These are phyloP conservation scores for Meriones psammophilus DNA, from an alignment of 2,797 vertebrate species.

Conservation along the genomic window DNA sequence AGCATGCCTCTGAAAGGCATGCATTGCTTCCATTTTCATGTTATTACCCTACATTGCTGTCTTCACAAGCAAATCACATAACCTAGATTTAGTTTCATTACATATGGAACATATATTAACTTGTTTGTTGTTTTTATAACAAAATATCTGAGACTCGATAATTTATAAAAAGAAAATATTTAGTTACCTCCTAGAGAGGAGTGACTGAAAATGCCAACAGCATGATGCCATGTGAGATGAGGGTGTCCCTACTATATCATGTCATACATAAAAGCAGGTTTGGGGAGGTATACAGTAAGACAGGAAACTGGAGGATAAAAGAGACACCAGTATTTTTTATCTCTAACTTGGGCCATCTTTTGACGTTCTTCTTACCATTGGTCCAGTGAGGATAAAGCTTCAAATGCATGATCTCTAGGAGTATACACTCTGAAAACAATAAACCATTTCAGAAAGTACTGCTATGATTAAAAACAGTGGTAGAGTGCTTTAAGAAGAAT, in stretches of 20 bases:
- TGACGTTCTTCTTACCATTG: too few relatives aligned
- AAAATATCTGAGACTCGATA: background rate
- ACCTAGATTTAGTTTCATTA: background rate
- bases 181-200: background rate
- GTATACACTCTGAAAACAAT: background rate
- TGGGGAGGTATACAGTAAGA: too few relatives aligned
- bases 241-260: background rate
- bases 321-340: too few relatives aligned
- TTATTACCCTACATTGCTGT: background rate
- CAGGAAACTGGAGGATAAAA: background rate
- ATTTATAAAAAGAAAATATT: background rate
- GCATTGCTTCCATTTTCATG: background rate
- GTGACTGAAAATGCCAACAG: background rate
- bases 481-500: background rate
- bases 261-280: background rate
- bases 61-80: background rate
- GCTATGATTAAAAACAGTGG: background rate
- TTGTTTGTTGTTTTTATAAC: background rate
- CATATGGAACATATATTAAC: background rate
- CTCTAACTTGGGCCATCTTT: background rate
- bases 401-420: background rate
- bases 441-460: background rate
- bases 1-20: background rate
- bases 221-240: background rate
- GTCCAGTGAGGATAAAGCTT: background rate